Evolutionary conservation across 2,888 invertebrate genomes (phyloP).

Genomic region (Pollenia angustigena): DNA sequence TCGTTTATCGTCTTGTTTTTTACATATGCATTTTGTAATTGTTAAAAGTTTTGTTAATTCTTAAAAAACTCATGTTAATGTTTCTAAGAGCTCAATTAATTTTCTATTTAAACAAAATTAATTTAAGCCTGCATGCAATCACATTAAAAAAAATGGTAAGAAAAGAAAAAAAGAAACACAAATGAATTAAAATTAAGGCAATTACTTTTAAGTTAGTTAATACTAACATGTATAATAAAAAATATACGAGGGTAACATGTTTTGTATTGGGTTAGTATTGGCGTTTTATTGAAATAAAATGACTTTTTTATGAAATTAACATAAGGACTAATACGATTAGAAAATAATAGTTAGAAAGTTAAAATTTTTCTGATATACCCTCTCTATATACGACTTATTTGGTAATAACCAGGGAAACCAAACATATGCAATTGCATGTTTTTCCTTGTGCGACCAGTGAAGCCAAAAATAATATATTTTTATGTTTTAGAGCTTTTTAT

Average conservation of each 20-base stretch:
- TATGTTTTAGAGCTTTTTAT: too few relatives aligned
- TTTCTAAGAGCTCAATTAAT: constrained; percentile 27
- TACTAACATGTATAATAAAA: not conserved
- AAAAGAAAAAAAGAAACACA: not conserved
- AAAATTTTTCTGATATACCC: too few relatives aligned
- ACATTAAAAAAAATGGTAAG: not conserved
- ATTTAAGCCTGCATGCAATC: constrained; percentile 36
- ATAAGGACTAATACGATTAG: too few relatives aligned
- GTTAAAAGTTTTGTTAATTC: constrained; percentile 17
- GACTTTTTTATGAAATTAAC: too few relatives aligned
- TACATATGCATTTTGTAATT: not conserved
- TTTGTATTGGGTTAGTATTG: too few relatives aligned
- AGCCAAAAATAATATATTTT: too few relatives aligned
- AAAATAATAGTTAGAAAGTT: too few relatives aligned
- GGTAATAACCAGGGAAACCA: too few relatives aligned
- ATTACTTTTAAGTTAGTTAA: constrained; percentile 17
- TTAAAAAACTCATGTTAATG: not conserved
- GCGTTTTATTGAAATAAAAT: too few relatives aligned
- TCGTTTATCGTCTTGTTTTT: not conserved
- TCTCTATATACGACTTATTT: too few relatives aligned
- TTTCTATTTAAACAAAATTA: constrained; percentile 43
- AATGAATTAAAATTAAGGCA: constrained; percentile 23
- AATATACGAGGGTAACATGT: not conserved
- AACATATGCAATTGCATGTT: too few relatives aligned
- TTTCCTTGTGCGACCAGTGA: too few relatives aligned